Conservation (phyloP, 2,113 vertebrate genomes). For the Hemibates koningsi region DNA sequence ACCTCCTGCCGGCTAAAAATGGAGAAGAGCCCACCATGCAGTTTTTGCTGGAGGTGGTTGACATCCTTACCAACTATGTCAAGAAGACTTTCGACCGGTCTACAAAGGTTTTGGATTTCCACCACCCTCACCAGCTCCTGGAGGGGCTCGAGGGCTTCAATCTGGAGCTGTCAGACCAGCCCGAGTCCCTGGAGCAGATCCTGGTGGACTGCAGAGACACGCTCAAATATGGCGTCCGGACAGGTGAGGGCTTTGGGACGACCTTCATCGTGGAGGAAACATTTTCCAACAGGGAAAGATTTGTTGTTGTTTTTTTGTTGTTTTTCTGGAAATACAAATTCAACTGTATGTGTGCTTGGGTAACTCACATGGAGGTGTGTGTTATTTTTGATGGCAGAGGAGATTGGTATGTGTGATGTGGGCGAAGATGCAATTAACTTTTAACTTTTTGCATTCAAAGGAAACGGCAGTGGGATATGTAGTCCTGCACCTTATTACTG, state of each 20-base stretch:
- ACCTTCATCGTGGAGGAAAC: background rate
- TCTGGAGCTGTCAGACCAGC: conserved; percentile 94
- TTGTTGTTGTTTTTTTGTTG: rapidly evolving
- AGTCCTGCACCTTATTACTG: background rate
- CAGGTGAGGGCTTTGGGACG: conserved; percentile 72
- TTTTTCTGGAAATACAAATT: background rate
- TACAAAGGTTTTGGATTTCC: conserved; percentile 97
- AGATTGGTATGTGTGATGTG: background rate
- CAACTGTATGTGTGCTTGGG: background rate
- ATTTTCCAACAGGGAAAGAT: background rate
- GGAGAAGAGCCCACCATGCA: conserved; percentile 94
- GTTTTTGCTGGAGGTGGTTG: conserved; percentile 91
- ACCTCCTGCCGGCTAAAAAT: conserved; percentile 94
- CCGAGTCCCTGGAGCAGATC: conserved; percentile 98
- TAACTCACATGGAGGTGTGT: background rate
- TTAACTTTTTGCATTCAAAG: background rate
- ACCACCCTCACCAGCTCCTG: conserved; percentile 95
- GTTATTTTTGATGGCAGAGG: background rate
- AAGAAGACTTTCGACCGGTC: conserved; percentile 96
- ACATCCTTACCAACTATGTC: conserved; percentile 95
- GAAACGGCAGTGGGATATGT: background rate
- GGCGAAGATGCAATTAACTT: background rate
- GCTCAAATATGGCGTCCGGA: conserved; percentile 93
- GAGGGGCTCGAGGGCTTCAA: conserved; percentile 99
- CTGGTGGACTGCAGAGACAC: conserved; percentile 98